phyloP scores from a whole-genome alignment of 2,888 invertebrate species.

The Heliothis peltigera region DNA sequence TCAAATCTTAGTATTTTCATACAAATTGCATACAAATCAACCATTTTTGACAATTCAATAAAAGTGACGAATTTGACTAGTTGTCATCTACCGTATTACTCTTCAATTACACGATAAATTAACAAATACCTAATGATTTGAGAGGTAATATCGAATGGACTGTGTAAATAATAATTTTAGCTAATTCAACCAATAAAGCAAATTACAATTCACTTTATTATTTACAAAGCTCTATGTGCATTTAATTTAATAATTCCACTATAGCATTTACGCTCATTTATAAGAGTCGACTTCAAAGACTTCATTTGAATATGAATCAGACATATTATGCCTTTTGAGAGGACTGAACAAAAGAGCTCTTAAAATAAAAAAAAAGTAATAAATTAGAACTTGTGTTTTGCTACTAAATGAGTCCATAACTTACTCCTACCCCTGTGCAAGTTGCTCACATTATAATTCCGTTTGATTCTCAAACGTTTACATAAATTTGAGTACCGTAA shows the following conservation, averaged over 20 bases:
- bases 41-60: too few species aligned
- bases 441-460: conserved; percentile 25
- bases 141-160: too few species aligned
- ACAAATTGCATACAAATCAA: too few species aligned
- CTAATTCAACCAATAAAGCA: background rate
- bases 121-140: background rate
- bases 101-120: background rate
- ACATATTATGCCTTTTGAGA: background rate
- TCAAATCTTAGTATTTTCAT: too few species aligned
- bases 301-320: background rate
- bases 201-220: background rate
- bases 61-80: too few species aligned
- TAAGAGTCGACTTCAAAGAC: background rate
- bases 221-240: background rate
- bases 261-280: background rate
- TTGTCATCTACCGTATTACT: too few species aligned
- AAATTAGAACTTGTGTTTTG: background rate
- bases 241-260: background rate
- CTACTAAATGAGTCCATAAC: conserved; percentile 4
- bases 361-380: background rate
- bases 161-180: background rate
- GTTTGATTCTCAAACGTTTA: conserved; percentile 29
- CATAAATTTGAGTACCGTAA: conserved; percentile 26
- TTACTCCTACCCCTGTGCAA: conserved; percentile 7
- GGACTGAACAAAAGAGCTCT: background rate